Percentiles rank a stretch among this genome's conserved stretches.
phyloP scores from a whole-genome alignment of 1,140 invertebrate species.

The Atta cephalotes region DNA sequence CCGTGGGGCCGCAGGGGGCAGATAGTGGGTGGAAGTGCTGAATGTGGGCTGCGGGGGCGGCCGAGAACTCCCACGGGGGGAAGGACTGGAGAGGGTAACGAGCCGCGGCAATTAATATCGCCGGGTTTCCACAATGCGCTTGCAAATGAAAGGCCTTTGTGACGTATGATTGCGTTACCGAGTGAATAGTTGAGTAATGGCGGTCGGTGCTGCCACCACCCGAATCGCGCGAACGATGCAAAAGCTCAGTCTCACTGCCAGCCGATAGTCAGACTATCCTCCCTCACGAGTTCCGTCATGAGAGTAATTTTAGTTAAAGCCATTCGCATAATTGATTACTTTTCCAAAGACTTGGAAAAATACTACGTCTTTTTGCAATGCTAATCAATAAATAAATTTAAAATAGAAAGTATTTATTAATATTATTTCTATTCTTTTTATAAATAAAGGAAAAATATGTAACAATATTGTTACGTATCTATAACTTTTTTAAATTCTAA shows the following conservation, averaged over 20 bases:
- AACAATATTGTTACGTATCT: background rate
- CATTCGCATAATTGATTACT: slow-evolving; percentile 14
- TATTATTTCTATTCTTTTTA: background rate
- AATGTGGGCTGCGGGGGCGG: slow-evolving; percentile 64
- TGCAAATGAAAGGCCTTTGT: slow-evolving; percentile 87
- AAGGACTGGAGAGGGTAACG: slow-evolving; percentile 82
- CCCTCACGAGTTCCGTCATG: slow-evolving; percentile 27
- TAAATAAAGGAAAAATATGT: background rate
- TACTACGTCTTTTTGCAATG: background rate
- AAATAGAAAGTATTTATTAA: background rate
- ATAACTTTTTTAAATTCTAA: background rate
- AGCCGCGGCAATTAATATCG: slow-evolving; percentile 87
- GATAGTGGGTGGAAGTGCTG: slow-evolving; percentile 35
- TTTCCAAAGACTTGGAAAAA: background rate
- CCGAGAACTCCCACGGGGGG: slow-evolving; percentile 70
- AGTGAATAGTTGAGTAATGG: slow-evolving; percentile 87
- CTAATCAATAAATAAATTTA: background rate
- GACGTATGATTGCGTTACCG: slow-evolving; percentile 87
- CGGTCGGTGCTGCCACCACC: slow-evolving; percentile 80
- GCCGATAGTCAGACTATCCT: slow-evolving; percentile 73
- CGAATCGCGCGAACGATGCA: slow-evolving; percentile 81
- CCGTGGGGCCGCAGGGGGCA: slow-evolving; percentile 16
- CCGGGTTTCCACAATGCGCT: slow-evolving; percentile 86
- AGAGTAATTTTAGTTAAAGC: slow-evolving; percentile 47
- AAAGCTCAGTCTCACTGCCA: slow-evolving; percentile 76